Evolutionary conservation across 2,888 invertebrate species (phyloP).

Genomic region (Philereme transversata): DNA sequence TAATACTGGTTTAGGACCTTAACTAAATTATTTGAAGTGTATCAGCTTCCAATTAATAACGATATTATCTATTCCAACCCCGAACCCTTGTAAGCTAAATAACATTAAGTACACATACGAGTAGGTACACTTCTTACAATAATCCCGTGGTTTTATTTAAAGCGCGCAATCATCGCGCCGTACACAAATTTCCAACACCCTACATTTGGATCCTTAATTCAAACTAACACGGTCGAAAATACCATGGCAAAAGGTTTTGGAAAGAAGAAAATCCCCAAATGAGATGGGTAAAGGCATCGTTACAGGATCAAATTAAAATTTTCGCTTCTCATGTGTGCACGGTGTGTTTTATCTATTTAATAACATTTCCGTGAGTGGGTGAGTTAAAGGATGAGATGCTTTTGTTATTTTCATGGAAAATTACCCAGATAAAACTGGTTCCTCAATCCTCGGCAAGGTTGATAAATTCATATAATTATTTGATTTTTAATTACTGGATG

Average conservation of each 20-base stretch:
- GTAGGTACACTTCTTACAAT: constrained; percentile 37
- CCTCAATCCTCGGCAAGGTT: neutral
- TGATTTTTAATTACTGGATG: no score
- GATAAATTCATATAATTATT: no score
- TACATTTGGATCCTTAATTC: constrained; percentile 8
- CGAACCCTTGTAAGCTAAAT: constrained; percentile 37
- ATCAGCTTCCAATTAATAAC: constrained; percentile 24
- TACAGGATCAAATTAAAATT: constrained; percentile 55
- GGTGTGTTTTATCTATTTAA: constrained; percentile 46
- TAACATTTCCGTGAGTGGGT: constrained; percentile 29
- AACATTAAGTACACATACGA: constrained; percentile 34
- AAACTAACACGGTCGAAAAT: constrained; percentile 21
- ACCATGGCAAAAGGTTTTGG: neutral
- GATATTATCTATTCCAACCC: constrained; percentile 10
- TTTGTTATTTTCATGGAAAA: constrained; percentile 22
- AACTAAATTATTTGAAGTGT: neutral
- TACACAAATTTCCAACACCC: constrained; percentile 11
- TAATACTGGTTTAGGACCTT: neutral
- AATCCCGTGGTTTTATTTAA: constrained; percentile 38
- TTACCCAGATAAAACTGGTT: constrained; percentile 3
- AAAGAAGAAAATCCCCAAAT: constrained; percentile 35
- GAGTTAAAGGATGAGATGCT: constrained; percentile 20
- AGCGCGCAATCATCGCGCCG: constrained; percentile 32
- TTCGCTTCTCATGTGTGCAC: constrained; percentile 43
- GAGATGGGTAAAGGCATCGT: constrained; percentile 49